These are phyloP conservation scores for Helicoverpa armigera DNA, from an alignment of 1,140 invertebrate genomes.

Conservation along the genomic window DNA sequence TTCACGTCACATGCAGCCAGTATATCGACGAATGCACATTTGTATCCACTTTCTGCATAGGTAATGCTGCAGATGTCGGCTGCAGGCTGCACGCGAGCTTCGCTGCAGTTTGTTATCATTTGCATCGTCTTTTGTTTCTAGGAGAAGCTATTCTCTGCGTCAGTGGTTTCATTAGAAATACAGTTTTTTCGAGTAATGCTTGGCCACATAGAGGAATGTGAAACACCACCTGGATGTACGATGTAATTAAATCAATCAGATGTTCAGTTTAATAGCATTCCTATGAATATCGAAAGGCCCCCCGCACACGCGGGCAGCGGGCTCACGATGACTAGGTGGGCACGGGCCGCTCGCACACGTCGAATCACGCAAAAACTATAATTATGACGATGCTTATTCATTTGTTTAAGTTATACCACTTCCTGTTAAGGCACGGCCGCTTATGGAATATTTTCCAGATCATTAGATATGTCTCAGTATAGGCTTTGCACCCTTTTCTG, in stretches of 20 bases:
- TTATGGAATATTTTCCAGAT: not conserved
- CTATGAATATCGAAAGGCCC: not conserved
- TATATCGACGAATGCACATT: constrained; percentile 23
- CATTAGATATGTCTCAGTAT: not conserved
- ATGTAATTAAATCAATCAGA: constrained; percentile 25
- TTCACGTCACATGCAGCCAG: constrained; percentile 9
- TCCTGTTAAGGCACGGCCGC: constrained; percentile 12
- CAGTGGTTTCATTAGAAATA: not conserved
- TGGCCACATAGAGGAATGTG: too few relatives aligned
- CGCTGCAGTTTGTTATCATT: not conserved
- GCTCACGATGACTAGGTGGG: not conserved
- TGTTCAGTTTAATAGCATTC: constrained; percentile 1
- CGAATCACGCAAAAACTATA: constrained; percentile 36
- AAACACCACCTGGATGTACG: not conserved
- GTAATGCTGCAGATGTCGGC: constrained; percentile 19
- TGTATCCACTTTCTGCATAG: constrained; percentile 36
- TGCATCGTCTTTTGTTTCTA: constrained; percentile 1
- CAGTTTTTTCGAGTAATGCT: too few relatives aligned
- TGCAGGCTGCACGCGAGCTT: constrained; percentile 5
- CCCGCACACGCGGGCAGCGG: not conserved
- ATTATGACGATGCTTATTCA: constrained; percentile 31
- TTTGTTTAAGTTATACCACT: constrained; percentile 26
- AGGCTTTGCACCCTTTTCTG: not conserved
- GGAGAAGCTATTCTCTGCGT: not conserved
- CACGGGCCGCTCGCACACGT: constrained; percentile 34